Base-by-base conservation (phyloP, 2,888 invertebrate species). In the Brachypterus glaber region DNA sequence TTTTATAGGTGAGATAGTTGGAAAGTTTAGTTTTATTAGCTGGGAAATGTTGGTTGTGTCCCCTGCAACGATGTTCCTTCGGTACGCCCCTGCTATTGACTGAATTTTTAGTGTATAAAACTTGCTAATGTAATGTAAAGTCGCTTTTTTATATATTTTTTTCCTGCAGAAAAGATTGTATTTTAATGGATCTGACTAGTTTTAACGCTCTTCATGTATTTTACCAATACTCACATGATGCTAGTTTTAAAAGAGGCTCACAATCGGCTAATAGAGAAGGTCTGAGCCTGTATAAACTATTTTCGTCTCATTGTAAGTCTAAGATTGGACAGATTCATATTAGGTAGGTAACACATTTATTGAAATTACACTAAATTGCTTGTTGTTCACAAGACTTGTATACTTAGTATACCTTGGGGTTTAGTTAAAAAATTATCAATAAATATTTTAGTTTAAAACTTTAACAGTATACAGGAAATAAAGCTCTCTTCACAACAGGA, bases 131-230 rank as follows among this genome's bases (percentile, higher is more conserved):
- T n/a, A n/a, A n/a, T n/a, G n/a, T 9, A 9, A 21, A 21, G 21
- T 21, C 9, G 9, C 21, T 21, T 21, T 21, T 21, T 21, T 9
- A 9, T 7, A 7, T 21, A 33, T 40, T 51, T 37, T 39, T 52
- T 38, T 30, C 34, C 51, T 60, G 4, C 50, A 85, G 85, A 43
- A 69, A 73, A 33, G 74, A 82, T 54, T 70, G 80, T 51, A 76
- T 87, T 12, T 73, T 76, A 46, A 70, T 87, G 41, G 83, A 85
- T 62, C 73, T 76, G 24, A 77, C 79, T 46, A 78, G 81, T 0
- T 84, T 79, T 60, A 74, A 74, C 39, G 81, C 82, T 0, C 67
- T 92, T 26, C 82, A 87, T 60, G 79, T 92, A 46, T 85, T 90
- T 61, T 75, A 78, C 44, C 69, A 73, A 2, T 72, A 76, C 35